Percentiles rank a stretch among this genome's conserved stretches.
phyloP scores from a whole-genome alignment of 1,140 invertebrate genomes.

The Drosophila chauvacae region DNA sequence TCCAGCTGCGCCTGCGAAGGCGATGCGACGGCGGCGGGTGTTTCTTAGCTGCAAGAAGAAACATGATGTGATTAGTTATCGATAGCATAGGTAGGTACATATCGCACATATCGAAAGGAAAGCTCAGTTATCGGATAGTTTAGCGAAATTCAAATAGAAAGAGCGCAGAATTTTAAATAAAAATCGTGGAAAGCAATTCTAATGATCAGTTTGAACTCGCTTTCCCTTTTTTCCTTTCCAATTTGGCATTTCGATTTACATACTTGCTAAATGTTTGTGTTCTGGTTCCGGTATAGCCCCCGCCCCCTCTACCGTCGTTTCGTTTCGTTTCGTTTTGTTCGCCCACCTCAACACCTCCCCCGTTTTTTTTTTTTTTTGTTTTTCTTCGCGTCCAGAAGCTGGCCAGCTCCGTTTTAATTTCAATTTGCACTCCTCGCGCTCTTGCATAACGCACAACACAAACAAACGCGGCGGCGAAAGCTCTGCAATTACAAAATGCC shows the following conservation, averaged over 20 bases:
- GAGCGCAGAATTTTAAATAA: background rate
- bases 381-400: constrained; percentile 3
- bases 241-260: background rate
- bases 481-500: constrained; percentile 13
- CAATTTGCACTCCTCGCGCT: constrained; percentile 17
- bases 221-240: background rate
- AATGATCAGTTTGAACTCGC: background rate
- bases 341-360: constrained; percentile 6
- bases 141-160: background rate
- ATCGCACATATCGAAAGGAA: background rate
- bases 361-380: too few species aligned
- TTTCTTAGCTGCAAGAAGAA: background rate
- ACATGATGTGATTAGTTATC: background rate
- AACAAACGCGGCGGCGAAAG: constrained; percentile 35
- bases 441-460: constrained; percentile 44
- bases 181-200: too few species aligned
- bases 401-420: constrained; percentile 16
- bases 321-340: background rate
- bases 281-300: constrained; percentile 4
- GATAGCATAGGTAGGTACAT: too few species aligned
- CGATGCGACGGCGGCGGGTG: constrained; percentile 7
- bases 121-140: background rate
- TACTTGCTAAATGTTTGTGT: constrained; percentile 11
- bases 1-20: constrained; percentile 4
- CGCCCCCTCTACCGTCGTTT: background rate